A percentile compares a stretch with the other conserved stretches of the same genome.
Evolutionary conservation across 2,113 vertebrate genomes (phyloP).

Genomic region (Petromus typicus): DNA sequence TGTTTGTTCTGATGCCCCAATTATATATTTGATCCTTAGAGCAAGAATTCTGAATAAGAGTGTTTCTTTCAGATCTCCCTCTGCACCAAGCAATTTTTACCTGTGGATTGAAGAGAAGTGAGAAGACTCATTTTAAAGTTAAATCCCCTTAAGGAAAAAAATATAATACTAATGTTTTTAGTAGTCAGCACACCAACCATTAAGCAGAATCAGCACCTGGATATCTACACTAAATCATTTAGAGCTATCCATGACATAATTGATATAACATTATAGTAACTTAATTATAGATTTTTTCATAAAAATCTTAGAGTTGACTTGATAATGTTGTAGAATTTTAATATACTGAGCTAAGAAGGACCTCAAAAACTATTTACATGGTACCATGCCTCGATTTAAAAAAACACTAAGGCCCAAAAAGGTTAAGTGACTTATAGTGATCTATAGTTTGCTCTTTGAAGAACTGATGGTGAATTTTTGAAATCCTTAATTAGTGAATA

Average conservation of each 20-base stretch:
- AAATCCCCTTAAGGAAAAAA: not conserved
- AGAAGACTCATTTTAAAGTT: not conserved
- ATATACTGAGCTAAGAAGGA: not conserved
- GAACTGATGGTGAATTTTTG: not conserved
- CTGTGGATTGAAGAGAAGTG: not conserved
- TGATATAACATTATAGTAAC: not conserved
- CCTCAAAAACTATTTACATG: not conserved
- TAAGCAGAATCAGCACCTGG: constrained; percentile 20
- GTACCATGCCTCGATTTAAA: not conserved
- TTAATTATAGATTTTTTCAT: constrained; percentile 41
- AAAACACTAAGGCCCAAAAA: not conserved
- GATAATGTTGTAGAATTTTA: constrained; percentile 36
- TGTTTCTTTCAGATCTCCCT: not conserved
- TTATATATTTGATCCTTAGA: not conserved
- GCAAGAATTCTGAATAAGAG: not conserved
- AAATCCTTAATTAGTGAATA: not conserved
- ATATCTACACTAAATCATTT: constrained; percentile 21
- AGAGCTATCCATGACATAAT: not conserved
- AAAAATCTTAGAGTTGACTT: not conserved
- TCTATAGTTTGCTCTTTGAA: not conserved
- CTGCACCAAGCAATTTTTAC: not conserved
- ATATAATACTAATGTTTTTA: not conserved
- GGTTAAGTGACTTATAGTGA: not conserved
- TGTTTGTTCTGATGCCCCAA: not conserved
- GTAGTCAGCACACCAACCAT: not conserved